These are phyloP conservation scores for Hemithea aestivaria DNA, from an alignment of 2,888 invertebrate genomes.

Conservation along the genomic window DNA sequence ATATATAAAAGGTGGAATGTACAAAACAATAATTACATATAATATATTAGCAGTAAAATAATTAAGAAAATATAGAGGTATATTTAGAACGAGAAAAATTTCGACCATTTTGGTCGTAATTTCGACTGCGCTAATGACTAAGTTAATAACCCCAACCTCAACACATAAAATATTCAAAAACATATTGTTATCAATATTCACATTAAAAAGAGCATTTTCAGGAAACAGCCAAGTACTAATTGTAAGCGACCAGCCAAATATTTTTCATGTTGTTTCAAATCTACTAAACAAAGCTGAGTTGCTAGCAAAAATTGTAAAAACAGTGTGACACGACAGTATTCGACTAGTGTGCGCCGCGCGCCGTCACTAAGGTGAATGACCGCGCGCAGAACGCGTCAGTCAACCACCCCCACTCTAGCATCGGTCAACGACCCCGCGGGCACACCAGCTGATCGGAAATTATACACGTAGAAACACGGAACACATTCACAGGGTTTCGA, in stretches of 20 bases:
- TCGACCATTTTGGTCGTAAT: slow-evolving; percentile 5
- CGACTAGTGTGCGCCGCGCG: slow-evolving; percentile 35
- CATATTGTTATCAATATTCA: slow-evolving; percentile 32
- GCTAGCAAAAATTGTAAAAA: slow-evolving; percentile 59
- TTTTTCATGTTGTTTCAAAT: slow-evolving; percentile 43
- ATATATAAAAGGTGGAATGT: too few species aligned
- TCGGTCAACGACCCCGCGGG: slow-evolving; percentile 21
- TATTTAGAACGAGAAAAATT: slow-evolving; percentile 18
- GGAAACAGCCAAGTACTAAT: slow-evolving; percentile 67
- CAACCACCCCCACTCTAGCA: not conserved
- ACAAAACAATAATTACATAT: too few species aligned
- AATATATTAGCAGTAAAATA: slow-evolving; percentile 8
- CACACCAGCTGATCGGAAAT: slow-evolving; percentile 24
- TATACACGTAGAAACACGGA: slow-evolving; percentile 53
- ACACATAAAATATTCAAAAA: slow-evolving; percentile 11
- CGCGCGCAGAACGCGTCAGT: too few species aligned
- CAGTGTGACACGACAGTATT: slow-evolving; percentile 42
- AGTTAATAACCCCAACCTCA: slow-evolving; percentile 21
- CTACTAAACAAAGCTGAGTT: slow-evolving; percentile 60
- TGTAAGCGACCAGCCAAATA: slow-evolving; percentile 71
- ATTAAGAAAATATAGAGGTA: slow-evolving; percentile 21
- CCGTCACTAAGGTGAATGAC: too few species aligned
- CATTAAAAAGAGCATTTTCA: slow-evolving; percentile 54
- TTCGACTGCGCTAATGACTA: slow-evolving; percentile 5
- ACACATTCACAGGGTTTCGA: slow-evolving; percentile 63